These are phyloP conservation scores for Chaetura pelagica DNA, from an alignment of 2,113 vertebrate genomes.

Conservation along the genomic window DNA sequence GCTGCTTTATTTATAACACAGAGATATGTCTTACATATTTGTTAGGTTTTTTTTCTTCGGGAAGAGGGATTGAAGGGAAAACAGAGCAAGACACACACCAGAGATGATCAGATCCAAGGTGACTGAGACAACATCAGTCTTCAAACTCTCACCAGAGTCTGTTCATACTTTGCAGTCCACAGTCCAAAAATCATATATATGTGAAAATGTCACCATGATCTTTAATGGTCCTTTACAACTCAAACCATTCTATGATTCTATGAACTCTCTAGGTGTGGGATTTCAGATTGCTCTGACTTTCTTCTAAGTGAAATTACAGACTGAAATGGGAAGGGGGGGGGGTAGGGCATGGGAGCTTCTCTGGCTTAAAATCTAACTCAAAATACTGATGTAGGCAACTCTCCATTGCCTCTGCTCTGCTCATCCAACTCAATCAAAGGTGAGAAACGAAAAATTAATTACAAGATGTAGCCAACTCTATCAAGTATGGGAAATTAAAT, in stretches of 20 bases:
- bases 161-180: background rate
- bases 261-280: background rate
- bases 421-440: too few relatives aligned
- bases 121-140: background rate
- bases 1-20: conserved; percentile 22
- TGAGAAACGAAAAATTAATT: too few relatives aligned
- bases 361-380: background rate
- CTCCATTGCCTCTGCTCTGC: background rate
- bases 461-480: too few relatives aligned
- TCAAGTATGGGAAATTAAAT: too few relatives aligned
- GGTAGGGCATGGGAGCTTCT: rapidly evolving
- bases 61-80: conserved; percentile 12
- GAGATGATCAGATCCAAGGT: background rate
- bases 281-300: background rate
- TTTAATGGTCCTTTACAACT: too few relatives aligned
- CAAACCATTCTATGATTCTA: too few relatives aligned
- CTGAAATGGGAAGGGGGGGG: background rate
- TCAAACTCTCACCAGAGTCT: background rate
- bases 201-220: background rate
- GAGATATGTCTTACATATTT: background rate
- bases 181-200: background rate
- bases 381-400: background rate
- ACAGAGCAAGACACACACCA: background rate
- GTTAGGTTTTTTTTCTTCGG: background rate
- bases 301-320: background rate